Conservation (phyloP, 2,797 vertebrate species). For the Halcyon smyrnensis region DNA sequence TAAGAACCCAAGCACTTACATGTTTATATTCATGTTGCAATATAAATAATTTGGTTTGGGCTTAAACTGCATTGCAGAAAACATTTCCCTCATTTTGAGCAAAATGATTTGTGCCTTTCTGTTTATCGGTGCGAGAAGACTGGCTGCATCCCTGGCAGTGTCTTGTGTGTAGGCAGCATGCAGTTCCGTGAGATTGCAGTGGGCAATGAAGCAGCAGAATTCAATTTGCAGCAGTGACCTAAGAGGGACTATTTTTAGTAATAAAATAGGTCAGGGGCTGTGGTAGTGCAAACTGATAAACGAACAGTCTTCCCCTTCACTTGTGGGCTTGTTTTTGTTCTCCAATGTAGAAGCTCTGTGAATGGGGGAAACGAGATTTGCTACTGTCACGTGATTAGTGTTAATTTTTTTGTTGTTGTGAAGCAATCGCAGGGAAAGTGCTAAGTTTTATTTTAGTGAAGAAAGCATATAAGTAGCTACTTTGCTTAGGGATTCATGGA, state of each 20-base stretch:
- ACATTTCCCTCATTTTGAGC: neutral
- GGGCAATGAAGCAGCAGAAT: conserved; percentile 88
- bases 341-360: neutral
- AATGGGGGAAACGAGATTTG: conserved; percentile 22
- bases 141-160: conserved; percentile 10
- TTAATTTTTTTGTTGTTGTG: neutral
- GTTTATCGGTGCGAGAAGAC: neutral
- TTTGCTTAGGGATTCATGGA: neutral
- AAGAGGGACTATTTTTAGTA: conserved; percentile 92
- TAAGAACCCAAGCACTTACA: neutral
- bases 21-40: neutral
- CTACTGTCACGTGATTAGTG: neutral
- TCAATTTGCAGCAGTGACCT: conserved; percentile 87
- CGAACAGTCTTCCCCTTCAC: conserved; percentile 64
- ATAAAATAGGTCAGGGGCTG: conserved; percentile 90
- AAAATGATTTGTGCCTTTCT: neutral
- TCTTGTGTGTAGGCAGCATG: conserved; percentile 65
- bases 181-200: conserved; percentile 75
- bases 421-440: neutral
- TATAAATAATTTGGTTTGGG: neutral
- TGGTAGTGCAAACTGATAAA: conserved; percentile 73
- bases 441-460: neutral
- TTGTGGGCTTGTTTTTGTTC: conserved; percentile 47
- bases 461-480: neutral
- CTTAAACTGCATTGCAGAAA: neutral